Evolutionary conservation across 2,113 vertebrate genomes (phyloP), one percentile per base, ranked within the genome.

Genomic region (Sinosuthora webbiana): DNA sequence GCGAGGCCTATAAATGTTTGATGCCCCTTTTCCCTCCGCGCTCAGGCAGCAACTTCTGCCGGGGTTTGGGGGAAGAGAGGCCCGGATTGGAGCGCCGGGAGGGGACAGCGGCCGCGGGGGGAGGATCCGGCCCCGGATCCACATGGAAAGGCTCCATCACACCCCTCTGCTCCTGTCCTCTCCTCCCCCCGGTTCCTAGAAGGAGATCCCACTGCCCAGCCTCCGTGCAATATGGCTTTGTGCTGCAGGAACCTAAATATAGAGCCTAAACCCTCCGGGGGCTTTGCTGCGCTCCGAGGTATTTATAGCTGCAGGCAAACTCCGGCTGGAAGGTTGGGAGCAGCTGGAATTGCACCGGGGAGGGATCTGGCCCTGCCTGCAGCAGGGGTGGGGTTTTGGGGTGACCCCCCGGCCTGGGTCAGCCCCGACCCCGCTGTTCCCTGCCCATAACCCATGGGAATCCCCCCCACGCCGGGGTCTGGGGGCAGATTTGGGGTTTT

Each of bases 241-340:
- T 92, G 89, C 88, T 69, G 89, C 95, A 90, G 75, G 39, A 69
- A 6, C 37, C 95, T 94, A 95, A 92, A 94, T 65, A 81, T 93
- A 97, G 95, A 33, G 35, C 50, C 88, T 1, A 2, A 94, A 76
- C 23, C 92, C 96, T 92, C 42, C 31, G 75, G 79, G 92, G 94
- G 83, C 82, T 93, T 35, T n/a, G 92, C 88, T 69, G 90, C 67
- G 76, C 55, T 76, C 49, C 0, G 10, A 90, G 94, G 50, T 97
- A 96, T 97, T 96, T 96, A 90, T 97, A 96, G 79, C 92, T 47
- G 47, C 67, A 50, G 80, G 92, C 78, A 49, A 96, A 91, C 78
- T 84, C 88, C 3, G 2, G 37, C 53, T 19, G 47, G 3, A 11
- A 9, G 22, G 8, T 2, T 11, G 65, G 90, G 85, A 94, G 93